Evolutionary conservation across 2,888 invertebrate genomes (phyloP).

Genomic region (Drosophila hamatofila): DNA sequence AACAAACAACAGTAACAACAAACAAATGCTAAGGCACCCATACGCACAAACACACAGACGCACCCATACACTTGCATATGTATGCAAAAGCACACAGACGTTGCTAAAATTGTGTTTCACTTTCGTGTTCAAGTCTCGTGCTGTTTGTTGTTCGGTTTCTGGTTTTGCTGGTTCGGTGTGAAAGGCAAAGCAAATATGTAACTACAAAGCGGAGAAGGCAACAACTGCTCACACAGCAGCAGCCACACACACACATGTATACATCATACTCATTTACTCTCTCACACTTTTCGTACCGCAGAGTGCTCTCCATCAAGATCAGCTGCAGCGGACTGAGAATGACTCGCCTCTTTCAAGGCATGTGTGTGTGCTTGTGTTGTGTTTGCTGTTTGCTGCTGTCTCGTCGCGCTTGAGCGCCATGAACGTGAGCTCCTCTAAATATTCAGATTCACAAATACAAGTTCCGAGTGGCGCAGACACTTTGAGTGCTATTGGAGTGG

Average conservation of each 20-base stretch:
- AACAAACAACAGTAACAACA: slow-evolving; percentile 59
- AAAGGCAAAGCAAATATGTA: slow-evolving; percentile 61
- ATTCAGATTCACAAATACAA: slow-evolving; percentile 44
- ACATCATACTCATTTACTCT: slow-evolving; percentile 27
- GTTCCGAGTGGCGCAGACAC: slow-evolving; percentile 32
- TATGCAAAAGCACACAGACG: slow-evolving; percentile 33
- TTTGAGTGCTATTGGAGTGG: slow-evolving; percentile 56
- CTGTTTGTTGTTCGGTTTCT: slow-evolving; percentile 59
- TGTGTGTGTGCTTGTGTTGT: slow-evolving; percentile 15
- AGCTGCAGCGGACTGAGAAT: slow-evolving; percentile 69
- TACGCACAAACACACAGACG: slow-evolving; percentile 26
- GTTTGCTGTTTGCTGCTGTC: slow-evolving; percentile 39
- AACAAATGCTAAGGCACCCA: slow-evolving; percentile 49
- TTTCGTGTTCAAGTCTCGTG: slow-evolving; percentile 75
- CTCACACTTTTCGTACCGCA: slow-evolving; percentile 39
- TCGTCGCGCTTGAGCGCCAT: slow-evolving; percentile 60
- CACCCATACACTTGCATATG: slow-evolving; percentile 21
- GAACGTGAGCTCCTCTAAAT: slow-evolving; percentile 47
- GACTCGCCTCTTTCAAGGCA: slow-evolving; percentile 47
- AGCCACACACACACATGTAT: background rate
- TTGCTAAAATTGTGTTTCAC: slow-evolving; percentile 69
- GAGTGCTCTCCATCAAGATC: slow-evolving; percentile 67
- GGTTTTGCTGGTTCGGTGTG: slow-evolving; percentile 58
- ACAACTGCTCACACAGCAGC: slow-evolving; percentile 13
- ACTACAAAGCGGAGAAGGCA: slow-evolving; percentile 46